Percentiles rank a stretch among this genome's conserved stretches.
phyloP scores from a whole-genome alignment of 2,797 vertebrate genomes.

The Acridotheres tristis region DNA sequence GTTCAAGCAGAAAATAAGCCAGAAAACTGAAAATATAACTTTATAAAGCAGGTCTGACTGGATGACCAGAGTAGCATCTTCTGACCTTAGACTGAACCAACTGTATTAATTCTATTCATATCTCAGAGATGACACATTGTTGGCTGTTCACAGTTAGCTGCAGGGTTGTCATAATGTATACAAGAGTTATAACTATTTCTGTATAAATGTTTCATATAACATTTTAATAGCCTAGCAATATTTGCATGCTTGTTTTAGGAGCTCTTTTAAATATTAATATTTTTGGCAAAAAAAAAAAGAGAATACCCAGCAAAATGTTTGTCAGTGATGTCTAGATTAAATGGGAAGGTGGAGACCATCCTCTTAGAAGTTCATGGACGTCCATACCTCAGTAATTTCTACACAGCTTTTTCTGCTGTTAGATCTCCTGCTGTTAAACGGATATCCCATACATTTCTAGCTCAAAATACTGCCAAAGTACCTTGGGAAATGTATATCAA shows the following conservation, averaged over 20 bases:
- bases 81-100: neutral
- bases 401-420: neutral
- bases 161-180: neutral
- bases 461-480: neutral
- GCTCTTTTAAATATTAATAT: neutral
- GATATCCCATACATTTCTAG: neutral
- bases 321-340: neutral
- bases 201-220: neutral
- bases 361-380: neutral
- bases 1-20: neutral
- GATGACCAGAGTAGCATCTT: neutral
- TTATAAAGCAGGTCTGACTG: neutral
- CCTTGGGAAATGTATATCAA: neutral
- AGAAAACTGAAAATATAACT: neutral
- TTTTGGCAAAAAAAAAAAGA: neutral
- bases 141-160: neutral
- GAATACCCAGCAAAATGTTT: neutral
- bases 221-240: neutral
- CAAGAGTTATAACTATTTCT: neutral
- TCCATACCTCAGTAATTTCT: neutral
- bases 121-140: accelerated
- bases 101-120: neutral
- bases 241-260: neutral
- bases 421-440: neutral
- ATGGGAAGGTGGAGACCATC: neutral